These are phyloP conservation scores for Eristalis arbustorum DNA, from an alignment of 2,888 invertebrate genomes.

Conservation along the genomic window DNA sequence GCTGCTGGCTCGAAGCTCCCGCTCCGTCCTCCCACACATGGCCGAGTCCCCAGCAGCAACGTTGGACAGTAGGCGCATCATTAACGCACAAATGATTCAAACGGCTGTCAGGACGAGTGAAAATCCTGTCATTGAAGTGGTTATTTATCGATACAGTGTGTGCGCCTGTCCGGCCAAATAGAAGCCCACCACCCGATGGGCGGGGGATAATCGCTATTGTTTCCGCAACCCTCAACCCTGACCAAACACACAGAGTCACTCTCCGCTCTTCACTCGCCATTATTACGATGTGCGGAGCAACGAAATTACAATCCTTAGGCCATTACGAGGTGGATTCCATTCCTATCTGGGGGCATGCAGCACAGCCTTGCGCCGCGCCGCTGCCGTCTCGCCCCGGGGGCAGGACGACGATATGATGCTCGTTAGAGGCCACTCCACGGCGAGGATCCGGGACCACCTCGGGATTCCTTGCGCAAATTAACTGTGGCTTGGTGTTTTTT, in stretches of 20 bases:
- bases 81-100: slow-evolving; percentile 52
- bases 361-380: neutral
- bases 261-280: neutral
- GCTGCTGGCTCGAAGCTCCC: neutral
- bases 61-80: slow-evolving; percentile 6
- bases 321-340: slow-evolving; percentile 33
- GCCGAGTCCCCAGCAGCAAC: too few relatives aligned
- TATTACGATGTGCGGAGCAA: slow-evolving; percentile 19
- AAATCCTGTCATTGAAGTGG: slow-evolving; percentile 55
- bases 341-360: neutral
- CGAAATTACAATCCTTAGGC: slow-evolving; percentile 41
- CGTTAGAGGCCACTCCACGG: slow-evolving; percentile 29
- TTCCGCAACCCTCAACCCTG: slow-evolving; percentile 6
- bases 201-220: slow-evolving; percentile 47
- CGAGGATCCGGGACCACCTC: slow-evolving; percentile 17
- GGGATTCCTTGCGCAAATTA: slow-evolving; percentile 38
- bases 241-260: neutral
- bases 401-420: neutral
- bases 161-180: neutral
- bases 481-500: slow-evolving; percentile 1
- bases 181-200: neutral
- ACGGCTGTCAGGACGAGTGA: slow-evolving; percentile 49
- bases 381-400: neutral
- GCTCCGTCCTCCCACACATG: neutral
- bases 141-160: slow-evolving; percentile 34